Base-by-base conservation (phyloP, 2,797 vertebrate species). In the Notolepis coatsorum region DNA sequence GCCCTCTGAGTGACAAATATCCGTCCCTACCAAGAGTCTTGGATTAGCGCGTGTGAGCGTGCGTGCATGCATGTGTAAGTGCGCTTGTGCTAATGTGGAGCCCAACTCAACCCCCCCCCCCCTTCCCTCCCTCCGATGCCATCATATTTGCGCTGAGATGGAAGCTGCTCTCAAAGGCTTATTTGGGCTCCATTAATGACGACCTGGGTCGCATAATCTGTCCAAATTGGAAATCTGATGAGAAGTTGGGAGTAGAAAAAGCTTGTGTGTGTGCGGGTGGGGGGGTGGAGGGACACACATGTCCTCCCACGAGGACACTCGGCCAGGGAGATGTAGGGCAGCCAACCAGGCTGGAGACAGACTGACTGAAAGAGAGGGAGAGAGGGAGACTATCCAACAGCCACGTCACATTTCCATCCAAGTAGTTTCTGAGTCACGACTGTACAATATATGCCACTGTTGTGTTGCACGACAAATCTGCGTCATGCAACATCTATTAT, bases 171-270 rank as follows among this genome's bases (percentile, higher is more conserved):
- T 73, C 62, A 73, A 61, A 79, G 56, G 69, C 73, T 76, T 68
- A 77, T 73, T 71, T 76, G 63, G 64, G 55, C 47, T 68, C 70
- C 76, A 77, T 79, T 77, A 77, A 79, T 71, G 65, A 79, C 48
- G 58, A 50, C 57, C 56, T 46, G 49, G 21, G 7, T 21, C 15
- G 31, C 31, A 42, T 82, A 79, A 82, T 82, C 80, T 71, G 43
- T 67, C 54, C 68, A 67, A 74, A 79, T 70, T 77, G 71, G 65
- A 77, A 78, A 82, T 77, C 65, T 79, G 76, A 82, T 77, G 76
- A 77, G 62, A 75, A 73, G 39, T 70, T 20, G 28, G 48, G 54
- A 59, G 37, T 49, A 54, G 46, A 37, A 17, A 17, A 21, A n/a
- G n/a, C n/a, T n/a, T n/a, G n/a, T n/a, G n/a, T n/a, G n/a, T n/a